Conservation (phyloP, 2,797 vertebrate genomes). For the Hafferia zeledoni region DNA sequence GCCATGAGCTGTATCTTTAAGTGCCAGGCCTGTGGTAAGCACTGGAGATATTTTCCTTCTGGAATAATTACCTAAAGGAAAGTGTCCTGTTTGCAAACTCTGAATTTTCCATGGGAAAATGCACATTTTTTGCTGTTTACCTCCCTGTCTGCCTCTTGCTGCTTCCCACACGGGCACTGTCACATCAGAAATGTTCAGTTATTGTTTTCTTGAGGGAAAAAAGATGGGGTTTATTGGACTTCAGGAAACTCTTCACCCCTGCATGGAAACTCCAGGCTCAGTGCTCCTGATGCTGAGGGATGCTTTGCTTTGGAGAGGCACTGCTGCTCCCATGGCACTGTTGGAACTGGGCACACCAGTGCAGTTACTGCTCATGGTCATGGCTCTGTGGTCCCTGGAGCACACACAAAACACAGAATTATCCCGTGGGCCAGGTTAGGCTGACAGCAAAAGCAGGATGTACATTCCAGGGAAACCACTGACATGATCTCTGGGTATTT, state of each 20-base stretch:
- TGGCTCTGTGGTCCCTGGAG: neutral
- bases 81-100: neutral
- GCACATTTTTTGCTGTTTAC: neutral
- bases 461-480: neutral
- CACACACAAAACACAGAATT: neutral
- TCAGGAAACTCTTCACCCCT: neutral
- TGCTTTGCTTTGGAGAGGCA: no score
- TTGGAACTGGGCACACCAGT: neutral
- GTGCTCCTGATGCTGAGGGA: neutral
- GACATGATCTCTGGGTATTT: neutral
- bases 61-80: neutral
- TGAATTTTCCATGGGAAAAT: neutral
- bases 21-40: neutral
- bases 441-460: neutral
- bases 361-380: fast-evolving
- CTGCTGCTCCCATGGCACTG: neutral
- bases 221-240: neutral
- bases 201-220: neutral
- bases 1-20: neutral
- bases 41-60: neutral
- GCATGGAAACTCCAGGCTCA: neutral
- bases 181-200: neutral
- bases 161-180: neutral
- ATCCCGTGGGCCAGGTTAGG: fast-evolving
- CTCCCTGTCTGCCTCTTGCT: neutral